Evolutionary conservation across 2,888 invertebrate species (phyloP).

Genomic region (Masnerella sp.): DNA sequence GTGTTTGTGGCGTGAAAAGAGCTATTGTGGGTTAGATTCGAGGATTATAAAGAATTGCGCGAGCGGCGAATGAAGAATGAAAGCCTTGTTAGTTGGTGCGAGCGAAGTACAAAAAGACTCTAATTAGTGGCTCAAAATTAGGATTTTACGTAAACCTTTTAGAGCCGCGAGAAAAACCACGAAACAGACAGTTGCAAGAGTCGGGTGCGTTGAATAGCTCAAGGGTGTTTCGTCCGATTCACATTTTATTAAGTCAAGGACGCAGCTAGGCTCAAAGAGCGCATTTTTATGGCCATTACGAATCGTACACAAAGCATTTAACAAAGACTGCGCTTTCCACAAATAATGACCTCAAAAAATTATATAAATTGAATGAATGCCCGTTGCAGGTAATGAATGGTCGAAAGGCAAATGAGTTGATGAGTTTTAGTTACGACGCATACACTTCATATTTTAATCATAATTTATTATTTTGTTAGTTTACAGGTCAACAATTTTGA

Average conservation of each 20-base stretch:
- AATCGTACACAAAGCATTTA: conserved; percentile 29
- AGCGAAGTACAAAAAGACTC: conserved; percentile 37
- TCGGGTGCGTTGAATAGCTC: conserved; percentile 39
- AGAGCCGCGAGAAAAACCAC: conserved; percentile 30
- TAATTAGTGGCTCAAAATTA: conserved; percentile 50
- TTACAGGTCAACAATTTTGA: too few relatives aligned
- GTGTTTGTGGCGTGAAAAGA: conserved; percentile 23
- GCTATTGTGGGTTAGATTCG: conserved; percentile 13
- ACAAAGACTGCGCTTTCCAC: conserved; percentile 24
- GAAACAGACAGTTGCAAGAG: conserved; percentile 34
- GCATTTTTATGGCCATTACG: conserved; percentile 44
- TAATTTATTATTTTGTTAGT: too few relatives aligned
- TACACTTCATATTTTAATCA: too few relatives aligned
- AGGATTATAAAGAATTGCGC: conserved; percentile 12
- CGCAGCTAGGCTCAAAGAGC: conserved; percentile 23
- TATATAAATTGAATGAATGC: conserved; percentile 37
- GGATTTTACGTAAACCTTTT: conserved; percentile 39
- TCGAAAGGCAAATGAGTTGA: conserved; percentile 11
- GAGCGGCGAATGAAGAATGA: conserved; percentile 33
- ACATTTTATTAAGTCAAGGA: conserved; percentile 43
- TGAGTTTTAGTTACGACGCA: too few relatives aligned
- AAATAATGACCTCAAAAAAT: conserved; percentile 30
- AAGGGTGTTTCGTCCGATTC: conserved; percentile 44
- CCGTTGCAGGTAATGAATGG: conserved; percentile 23
- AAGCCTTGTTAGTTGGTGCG: conserved; percentile 24